Evolutionary conservation across 1,140 invertebrate genomes (phyloP), one percentile per base, ranked within the genome.

Genomic region (Potamilus streckersoni): DNA sequence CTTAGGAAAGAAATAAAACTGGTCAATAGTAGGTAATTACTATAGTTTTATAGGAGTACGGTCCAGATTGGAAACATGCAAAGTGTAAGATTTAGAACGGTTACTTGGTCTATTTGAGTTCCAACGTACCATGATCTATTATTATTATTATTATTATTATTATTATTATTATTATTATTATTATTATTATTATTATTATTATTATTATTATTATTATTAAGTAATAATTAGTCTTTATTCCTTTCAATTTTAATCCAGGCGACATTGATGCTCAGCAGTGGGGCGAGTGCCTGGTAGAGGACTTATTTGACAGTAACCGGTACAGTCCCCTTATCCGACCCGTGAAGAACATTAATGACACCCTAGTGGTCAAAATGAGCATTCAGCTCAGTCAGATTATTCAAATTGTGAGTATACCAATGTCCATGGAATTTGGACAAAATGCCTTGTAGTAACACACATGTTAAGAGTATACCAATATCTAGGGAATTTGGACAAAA

Each of bases 261-360:
- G 68, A 76, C 27, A 79, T 84, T 16, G 83, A 84, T 67, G 68
- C 83, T 55, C 80, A 84, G 70, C 61, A 60, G 38, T 77, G 84
- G 75, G 72, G 87, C 73, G 80, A 80, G 31, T 76, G 83, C 20
- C 91, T 99, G 85, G 96, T 99, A 69, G 93, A 96, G 81, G 96
- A 99, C 91, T 93, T 99, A 69, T 99, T 99, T 92, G 85, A 85
- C 11, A 83, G 82, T 49, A 93, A 96, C 85, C 79, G 78, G 57
- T 99, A 99, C 93, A 99, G 99, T 92, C 98, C 98, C 88, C 93
- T 99, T 65, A 99, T 99, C 89, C 93, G 98, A 85, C 98, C 98
- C 58, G 98, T 99, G 74, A 94, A 96, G 90, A 97, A 98, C 90
- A 97, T 98, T 93, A 98, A 96, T 82, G 95, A 98, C 90, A 98